These are phyloP conservation scores for Spilogale gracilis DNA, from an alignment of 2,113 vertebrate genomes.

Conservation along the genomic window DNA sequence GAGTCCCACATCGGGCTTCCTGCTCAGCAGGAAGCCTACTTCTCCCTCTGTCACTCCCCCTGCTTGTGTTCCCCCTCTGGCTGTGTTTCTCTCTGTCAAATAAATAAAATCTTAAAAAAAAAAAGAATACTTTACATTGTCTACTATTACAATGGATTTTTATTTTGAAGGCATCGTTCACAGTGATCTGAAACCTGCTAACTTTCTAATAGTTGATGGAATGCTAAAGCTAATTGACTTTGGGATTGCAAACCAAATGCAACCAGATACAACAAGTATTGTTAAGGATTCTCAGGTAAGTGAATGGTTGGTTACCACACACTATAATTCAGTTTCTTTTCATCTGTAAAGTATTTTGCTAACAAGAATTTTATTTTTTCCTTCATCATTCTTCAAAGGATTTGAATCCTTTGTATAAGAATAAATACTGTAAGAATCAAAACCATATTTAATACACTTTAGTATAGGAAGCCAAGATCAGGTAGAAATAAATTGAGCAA, in stretches of 20 bases:
- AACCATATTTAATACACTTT: background rate
- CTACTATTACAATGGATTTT: conserved; percentile 68
- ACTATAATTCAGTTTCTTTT: background rate
- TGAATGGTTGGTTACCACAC: background rate
- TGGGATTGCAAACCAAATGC: conserved; percentile 98
- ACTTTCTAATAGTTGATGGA: conserved; percentile 97
- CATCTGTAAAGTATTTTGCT: background rate
- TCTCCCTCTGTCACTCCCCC: no score
- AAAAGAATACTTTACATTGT: background rate
- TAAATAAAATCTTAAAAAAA: no score
- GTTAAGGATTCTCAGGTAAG: conserved; percentile 97
- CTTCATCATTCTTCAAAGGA: conserved; percentile 31
- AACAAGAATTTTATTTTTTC: conserved; percentile 3
- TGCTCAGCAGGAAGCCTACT: no score
- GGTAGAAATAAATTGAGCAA: background rate
- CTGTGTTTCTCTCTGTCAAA: no score
- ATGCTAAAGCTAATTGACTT: conserved; percentile 98
- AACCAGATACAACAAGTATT: conserved; percentile 98
- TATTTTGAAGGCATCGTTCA: conserved; percentile 95
- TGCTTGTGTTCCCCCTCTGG: no score
- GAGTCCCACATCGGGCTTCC: no score
- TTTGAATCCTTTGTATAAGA: conserved; percentile 47
- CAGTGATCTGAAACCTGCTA: conserved; percentile 98
- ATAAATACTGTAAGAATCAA: background rate
- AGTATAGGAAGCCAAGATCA: conserved; percentile 25